phyloP scores from a whole-genome alignment of 2,113 vertebrate species.

The Rhinolophus ferrumequinum region DNA sequence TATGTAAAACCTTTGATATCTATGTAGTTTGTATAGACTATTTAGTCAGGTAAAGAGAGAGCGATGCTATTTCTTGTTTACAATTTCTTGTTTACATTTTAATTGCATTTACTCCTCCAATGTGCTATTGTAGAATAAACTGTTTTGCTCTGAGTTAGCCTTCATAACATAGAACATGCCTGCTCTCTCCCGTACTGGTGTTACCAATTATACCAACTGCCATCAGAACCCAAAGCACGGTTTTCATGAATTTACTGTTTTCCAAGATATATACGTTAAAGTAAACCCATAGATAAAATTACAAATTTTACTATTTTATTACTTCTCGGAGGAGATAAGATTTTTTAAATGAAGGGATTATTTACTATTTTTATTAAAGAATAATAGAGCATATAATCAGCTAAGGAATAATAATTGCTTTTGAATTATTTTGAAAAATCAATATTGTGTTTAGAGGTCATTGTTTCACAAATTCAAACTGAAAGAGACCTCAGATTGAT shows the following conservation, averaged over 20 bases:
- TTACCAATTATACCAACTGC: conserved; percentile 33
- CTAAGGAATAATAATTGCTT: conserved; percentile 52
- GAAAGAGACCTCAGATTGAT: conserved; percentile 8
- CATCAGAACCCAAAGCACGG: conserved; percentile 53
- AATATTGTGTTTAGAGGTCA: conserved; percentile 50
- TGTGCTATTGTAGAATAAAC: conserved; percentile 72
- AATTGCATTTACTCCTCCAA: conserved; percentile 42
- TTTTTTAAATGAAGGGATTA: conserved; percentile 75
- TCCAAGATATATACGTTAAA: conserved; percentile 55
- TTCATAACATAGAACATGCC: conserved; percentile 54
- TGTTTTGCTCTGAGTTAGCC: conserved; percentile 70
- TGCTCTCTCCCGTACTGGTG: conserved; percentile 36
- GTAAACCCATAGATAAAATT: conserved; percentile 65
- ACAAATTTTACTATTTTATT: conserved; percentile 79
- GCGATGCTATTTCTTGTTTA: conserved; percentile 75
- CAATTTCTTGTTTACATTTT: conserved; percentile 73
- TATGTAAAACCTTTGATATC: conserved; percentile 80
- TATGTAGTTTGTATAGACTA: conserved; percentile 67
- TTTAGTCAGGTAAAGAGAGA: conserved; percentile 57
- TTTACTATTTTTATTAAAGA: conserved; percentile 79
- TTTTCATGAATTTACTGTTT: conserved; percentile 51
- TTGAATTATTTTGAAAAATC: conserved; percentile 62
- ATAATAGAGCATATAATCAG: conserved; percentile 68
- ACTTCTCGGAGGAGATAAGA: conserved; percentile 68
- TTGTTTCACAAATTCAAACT: conserved; percentile 32